Evolutionary conservation across 2,888 invertebrate species (phyloP), one percentile per base, ranked within the genome.

Genomic region (Melanchra persicariae): DNA sequence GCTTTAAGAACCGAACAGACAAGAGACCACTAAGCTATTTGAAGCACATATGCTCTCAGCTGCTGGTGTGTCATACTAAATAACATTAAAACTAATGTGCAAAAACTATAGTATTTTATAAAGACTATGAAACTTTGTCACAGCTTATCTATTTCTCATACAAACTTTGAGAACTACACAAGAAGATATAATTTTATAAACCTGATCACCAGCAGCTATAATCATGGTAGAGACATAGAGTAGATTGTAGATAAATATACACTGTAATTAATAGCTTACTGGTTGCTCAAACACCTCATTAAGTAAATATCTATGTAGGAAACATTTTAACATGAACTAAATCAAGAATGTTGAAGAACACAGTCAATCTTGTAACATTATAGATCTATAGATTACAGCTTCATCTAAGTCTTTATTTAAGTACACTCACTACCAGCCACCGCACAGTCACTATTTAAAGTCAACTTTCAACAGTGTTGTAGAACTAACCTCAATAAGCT

Each of bases 401-500:
- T 2, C 12, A 19, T 45, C 17, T 7, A 19, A 19, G 17, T 19
- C 45, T 45, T 45, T 19, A 45, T 19, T 2, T 45, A n/a, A n/a
- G n/a, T n/a, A 45, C 19, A 58, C 0, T 26, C 12, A 5, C 7
- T 58, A 26, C 15, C 17, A 22, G 10, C 22, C n/a, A 51, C 22
- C 12, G 51, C 1, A 3, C 15, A 43, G 10, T 7, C 19, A 26
- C 17, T 26, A n/a, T 65, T 22, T 2, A n/a, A 7, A 5, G 1
- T 17, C 6, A 40, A 52, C n/a, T 22, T 43, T 12, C 3, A 55
- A 58, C 5, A 37, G 17, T 30, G 8, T 37, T 49, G 3, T 7
- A 30, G 37, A 77, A 58, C 79, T 74, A 83, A 98, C 98, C 97
- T 99, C 99, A 79, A 99, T 97, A 84, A 99, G 97, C 96, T 99